Base-by-base conservation (phyloP, 1,140 invertebrate species). In the Leptoteleia sp. region DNA sequence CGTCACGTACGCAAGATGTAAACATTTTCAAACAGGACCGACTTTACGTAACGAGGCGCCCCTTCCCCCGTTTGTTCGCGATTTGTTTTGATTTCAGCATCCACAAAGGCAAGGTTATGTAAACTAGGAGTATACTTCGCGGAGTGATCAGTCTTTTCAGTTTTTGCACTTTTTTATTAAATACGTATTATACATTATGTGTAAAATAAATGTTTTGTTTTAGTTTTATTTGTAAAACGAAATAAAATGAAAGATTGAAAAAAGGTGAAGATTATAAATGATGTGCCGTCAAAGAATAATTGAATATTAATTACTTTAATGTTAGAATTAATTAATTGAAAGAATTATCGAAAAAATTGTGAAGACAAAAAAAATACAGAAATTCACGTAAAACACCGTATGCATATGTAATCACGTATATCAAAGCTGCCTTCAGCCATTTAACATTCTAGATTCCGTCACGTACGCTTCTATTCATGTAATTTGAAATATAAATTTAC, bases 11-110 rank as follows among this genome's bases (percentile, higher is more conserved):
- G 29, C 42, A 27, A 65, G 25, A 65, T 73, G 45, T 71, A 59
- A 73, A 73, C 59, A 73, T 65, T 73, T 59, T 64, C 13, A 57
- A 48, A 16, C 42, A 50, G 50, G 59, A 38, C 17, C 43, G 50
- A 57, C 40, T 54, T 61, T 54, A 22, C 35, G 47, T 61, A 54
- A 54, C 9, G 15, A 0, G 5, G 29, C 15, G 29, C 47, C 55
- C 55, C 17, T 52, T 16, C 37, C 38, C 15, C 16, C 16, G 9
- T 29, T 42, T 3, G 17, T n/a, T 19, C 2, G 33, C 19, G 33
- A 33, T 40, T 55, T 57, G 54, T 57, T 57, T 57, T 57, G 37
- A 57, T 43, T 57, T 33, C 9, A 12, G 13, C 29, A 8, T n/a
- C 25, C 11, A 12, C 13, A 25, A 29, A 29, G 43, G 29, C 54